Evolutionary conservation across 2,113 vertebrate genomes (phyloP).

Genomic region (Struthio camelus): DNA sequence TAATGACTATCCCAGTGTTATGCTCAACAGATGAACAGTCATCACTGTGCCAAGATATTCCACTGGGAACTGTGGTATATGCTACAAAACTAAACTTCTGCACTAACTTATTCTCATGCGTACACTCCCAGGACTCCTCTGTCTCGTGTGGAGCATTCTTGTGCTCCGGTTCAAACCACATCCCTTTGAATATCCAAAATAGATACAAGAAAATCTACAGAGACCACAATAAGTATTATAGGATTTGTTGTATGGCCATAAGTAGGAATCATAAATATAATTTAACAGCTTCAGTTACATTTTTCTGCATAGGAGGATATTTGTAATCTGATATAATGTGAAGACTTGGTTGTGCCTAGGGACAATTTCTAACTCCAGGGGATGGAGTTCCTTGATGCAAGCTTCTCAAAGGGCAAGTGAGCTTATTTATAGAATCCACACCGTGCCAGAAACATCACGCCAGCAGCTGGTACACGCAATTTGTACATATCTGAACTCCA

Average conservation of each 20-base stretch:
- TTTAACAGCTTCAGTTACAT: neutral
- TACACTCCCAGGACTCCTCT: neutral
- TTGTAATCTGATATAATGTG: neutral
- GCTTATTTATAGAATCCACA: neutral
- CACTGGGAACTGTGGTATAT: neutral
- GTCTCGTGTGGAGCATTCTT: neutral
- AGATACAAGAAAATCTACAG: neutral
- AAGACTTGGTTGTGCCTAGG: neutral
- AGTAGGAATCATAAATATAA: neutral
- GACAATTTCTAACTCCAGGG: neutral
- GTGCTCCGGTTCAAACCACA: neutral
- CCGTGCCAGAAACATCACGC: neutral
- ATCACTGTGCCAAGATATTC: neutral
- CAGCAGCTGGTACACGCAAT: too few species aligned
- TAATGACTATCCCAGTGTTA: neutral
- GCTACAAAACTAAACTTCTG: neutral
- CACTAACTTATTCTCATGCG: neutral
- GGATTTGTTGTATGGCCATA: neutral
- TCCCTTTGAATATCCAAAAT: neutral
- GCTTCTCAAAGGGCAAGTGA: neutral
- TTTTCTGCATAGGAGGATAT: neutral
- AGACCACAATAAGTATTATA: neutral
- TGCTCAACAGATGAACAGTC: neutral
- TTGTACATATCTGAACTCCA: neutral
- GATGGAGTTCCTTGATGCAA: neutral